Percentiles rank a stretch among this genome's conserved stretches.
Evolutionary conservation across 2,888 invertebrate genomes (phyloP).

Genomic region (Idaea dimidiata): DNA sequence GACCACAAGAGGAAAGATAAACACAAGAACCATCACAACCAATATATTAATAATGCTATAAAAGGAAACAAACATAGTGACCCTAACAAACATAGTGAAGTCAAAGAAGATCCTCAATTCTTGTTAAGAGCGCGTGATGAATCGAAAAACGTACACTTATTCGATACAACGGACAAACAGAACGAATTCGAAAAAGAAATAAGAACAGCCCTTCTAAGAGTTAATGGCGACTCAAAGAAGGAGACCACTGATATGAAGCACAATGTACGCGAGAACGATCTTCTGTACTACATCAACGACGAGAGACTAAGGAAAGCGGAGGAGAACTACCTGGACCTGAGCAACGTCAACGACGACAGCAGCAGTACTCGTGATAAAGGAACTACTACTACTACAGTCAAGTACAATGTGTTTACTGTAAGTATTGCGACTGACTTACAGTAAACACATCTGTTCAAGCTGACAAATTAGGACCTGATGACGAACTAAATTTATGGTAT

Average conservation of each 20-base stretch:
- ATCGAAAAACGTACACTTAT: no score
- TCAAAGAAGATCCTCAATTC: no score
- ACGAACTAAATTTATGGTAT: no score
- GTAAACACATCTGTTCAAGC: no score
- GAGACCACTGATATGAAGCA: neutral
- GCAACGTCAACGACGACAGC: neutral
- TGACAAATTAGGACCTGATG: no score
- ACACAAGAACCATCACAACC: neutral
- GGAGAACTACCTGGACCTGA: neutral
- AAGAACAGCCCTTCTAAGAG: neutral
- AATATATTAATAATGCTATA: neutral
- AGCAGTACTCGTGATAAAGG: neutral
- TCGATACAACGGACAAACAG: neutral
- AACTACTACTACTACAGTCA: slow-evolving; percentile 24
- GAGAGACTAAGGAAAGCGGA: slow-evolving; percentile 7
- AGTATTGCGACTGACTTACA: slow-evolving; percentile 7
- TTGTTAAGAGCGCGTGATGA: neutral
- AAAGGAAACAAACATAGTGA: neutral
- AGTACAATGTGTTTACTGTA: slow-evolving; percentile 46
- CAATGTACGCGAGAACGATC: slow-evolving; percentile 31
- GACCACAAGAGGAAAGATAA: neutral
- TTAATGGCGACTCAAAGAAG: neutral
- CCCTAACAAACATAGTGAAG: neutral
- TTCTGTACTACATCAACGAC: slow-evolving; percentile 37
- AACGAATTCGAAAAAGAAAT: neutral